These are phyloP conservation scores for Epicampocera succincta DNA, from an alignment of 2,888 invertebrate genomes.

Conservation along the genomic window DNA sequence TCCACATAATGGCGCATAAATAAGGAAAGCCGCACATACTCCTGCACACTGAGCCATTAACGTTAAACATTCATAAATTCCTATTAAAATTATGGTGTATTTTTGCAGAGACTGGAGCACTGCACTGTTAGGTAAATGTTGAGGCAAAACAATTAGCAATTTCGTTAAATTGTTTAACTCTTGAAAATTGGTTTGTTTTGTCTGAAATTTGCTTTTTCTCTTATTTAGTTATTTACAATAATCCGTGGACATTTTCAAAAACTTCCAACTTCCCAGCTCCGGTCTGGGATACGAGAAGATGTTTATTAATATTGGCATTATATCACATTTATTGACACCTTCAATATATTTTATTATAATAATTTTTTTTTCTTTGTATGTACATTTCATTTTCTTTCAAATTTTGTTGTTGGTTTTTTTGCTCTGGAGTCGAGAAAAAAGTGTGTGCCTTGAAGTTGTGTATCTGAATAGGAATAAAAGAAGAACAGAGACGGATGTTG, in stretches of 20 bases:
- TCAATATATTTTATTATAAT: conserved; percentile 39
- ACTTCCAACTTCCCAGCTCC: neutral
- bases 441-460: conserved; percentile 20
- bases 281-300: neutral
- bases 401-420: neutral
- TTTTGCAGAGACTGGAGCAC: neutral
- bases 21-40: no score
- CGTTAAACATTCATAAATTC: neutral
- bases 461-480: neutral
- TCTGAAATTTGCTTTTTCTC: no score
- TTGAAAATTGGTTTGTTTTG: no score
- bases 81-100: neutral
- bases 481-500: conserved; percentile 19
- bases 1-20: neutral
- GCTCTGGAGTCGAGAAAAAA: conserved; percentile 4
- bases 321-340: conserved; percentile 58
- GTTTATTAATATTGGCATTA: conserved; percentile 47
- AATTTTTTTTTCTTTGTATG: no score
- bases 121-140: no score
- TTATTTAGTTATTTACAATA: no score
- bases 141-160: no score
- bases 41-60: no score
- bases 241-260: no score
- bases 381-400: neutral
- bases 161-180: no score